Percentiles rank a stretch among this genome's conserved stretches.
These are phyloP conservation scores for Limnothrissa miodon DNA, from an alignment of 2,113 vertebrate species.

Conservation along the genomic window DNA sequence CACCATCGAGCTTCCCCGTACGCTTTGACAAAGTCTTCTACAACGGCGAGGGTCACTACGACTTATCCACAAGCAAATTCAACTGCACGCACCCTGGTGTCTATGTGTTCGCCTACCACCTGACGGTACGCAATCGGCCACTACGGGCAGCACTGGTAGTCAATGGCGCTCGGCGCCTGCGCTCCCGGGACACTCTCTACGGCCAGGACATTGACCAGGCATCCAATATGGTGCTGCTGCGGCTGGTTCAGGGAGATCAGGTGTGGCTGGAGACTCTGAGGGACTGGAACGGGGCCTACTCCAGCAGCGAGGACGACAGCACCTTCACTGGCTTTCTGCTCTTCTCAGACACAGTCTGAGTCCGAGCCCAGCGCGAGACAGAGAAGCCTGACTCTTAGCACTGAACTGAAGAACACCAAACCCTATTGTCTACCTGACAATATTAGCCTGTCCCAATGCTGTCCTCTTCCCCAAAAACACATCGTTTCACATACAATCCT, in stretches of 20 bases:
- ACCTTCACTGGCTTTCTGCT: slow-evolving; percentile 92
- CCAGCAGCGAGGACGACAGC: slow-evolving; percentile 89
- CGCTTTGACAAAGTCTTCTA: slow-evolving; percentile 89
- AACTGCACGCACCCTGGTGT: slow-evolving; percentile 84
- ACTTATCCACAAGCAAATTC: slow-evolving; percentile 80
- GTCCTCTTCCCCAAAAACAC: background rate
- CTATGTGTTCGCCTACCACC: slow-evolving; percentile 90
- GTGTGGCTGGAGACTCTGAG: slow-evolving; percentile 92
- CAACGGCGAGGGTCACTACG: slow-evolving; percentile 84
- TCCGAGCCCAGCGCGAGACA: background rate
- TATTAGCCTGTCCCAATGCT: too few species aligned
- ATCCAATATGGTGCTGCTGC: slow-evolving; percentile 83
- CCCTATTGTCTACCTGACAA: too few species aligned
- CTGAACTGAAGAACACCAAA: slow-evolving; percentile 25
- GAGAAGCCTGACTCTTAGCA: slow-evolving; percentile 11
- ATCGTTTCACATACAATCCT: too few species aligned
- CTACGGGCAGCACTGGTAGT: slow-evolving; percentile 84
- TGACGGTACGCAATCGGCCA: slow-evolving; percentile 88
- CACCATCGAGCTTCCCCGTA: slow-evolving; percentile 83
- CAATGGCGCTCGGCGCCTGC: slow-evolving; percentile 77
- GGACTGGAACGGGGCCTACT: slow-evolving; percentile 92
- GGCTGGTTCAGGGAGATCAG: slow-evolving; percentile 79
- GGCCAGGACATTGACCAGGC: slow-evolving; percentile 95
- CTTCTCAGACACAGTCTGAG: slow-evolving; percentile 74
- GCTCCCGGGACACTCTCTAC: slow-evolving; percentile 85